These are phyloP conservation scores for Cataglyphis rosenhaueri DNA, from an alignment of 2,888 invertebrate species.

Conservation along the genomic window DNA sequence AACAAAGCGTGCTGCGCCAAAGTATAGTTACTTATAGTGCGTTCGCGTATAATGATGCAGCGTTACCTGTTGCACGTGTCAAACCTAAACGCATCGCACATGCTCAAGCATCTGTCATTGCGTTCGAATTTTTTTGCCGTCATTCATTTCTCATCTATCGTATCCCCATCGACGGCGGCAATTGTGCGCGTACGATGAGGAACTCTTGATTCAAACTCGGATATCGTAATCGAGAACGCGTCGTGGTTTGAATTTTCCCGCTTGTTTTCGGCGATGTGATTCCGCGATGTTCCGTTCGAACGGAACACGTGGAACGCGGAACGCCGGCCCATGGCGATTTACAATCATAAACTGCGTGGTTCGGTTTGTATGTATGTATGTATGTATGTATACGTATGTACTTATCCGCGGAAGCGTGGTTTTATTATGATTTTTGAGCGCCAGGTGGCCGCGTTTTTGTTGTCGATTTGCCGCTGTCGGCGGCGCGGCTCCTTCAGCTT, in stretches of 20 bases:
- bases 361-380: slow-evolving; percentile 61
- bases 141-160: background rate
- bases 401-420: slow-evolving; percentile 76
- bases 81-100: slow-evolving; percentile 1
- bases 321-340: slow-evolving; percentile 67
- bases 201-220: background rate
- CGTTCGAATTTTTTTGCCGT: background rate
- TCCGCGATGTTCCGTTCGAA: slow-evolving; percentile 30
- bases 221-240: background rate
- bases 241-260: slow-evolving; percentile 22
- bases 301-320: slow-evolving; percentile 55
- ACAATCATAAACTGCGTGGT: slow-evolving; percentile 72
- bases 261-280: slow-evolving; percentile 19
- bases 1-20: background rate
- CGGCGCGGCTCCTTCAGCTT: slow-evolving; percentile 62
- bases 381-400: slow-evolving; percentile 34
- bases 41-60: slow-evolving; percentile 13
- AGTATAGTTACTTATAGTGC: background rate
- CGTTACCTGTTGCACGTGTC: slow-evolving; percentile 31
- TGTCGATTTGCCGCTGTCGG: slow-evolving; percentile 68
- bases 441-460: slow-evolving; percentile 82
- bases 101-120: background rate
- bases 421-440: slow-evolving; percentile 79
- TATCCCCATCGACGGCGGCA: background rate
- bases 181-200: background rate